Base-by-base conservation (phyloP, 2,888 invertebrate species). In the Drosophila greeni region DNA sequence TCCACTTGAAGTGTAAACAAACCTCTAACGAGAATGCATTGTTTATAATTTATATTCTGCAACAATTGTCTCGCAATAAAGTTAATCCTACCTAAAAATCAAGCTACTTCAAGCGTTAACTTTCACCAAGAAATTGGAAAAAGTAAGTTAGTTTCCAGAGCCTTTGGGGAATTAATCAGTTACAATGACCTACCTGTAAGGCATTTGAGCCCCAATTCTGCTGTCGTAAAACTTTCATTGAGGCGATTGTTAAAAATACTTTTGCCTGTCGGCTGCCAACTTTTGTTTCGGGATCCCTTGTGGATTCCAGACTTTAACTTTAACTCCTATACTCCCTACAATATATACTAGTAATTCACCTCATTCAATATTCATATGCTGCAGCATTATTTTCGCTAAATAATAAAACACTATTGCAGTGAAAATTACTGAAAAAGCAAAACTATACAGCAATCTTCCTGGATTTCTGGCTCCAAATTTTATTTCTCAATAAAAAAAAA, bases 331-430 rank as follows among this genome's bases (percentile, higher is more conserved):
- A 11, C 9, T 18, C 7, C 7, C 29, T 34, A 16, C 26, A 5
- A 16, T 9, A 9, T 12, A 7, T 2, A 40, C 14, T 16, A 18
- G 12, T 9, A 14, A 45, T 29, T 29, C 29, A 18, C 18, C 14
- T 18, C 24, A 54, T 65, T 36, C n/a, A 65, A 65, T 65, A 62
- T 62, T 62, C 33, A 62, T 62, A 20, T 34, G 26, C 26, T 52
- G 62, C 62, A 62, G 64, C 62, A 47, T 47, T 48, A 34, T 34
- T 66, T 36, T 55, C 5, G 33, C 26, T 23, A 45, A 55, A 66
- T 48, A 54, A 54, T 29, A 47, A 20, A 47, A 54, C 37, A 18
- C 39, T 33, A 31, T 40, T 9, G 23, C 34, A n/a, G 29, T 29
- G 23, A 36, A 52, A 45, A 47, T 47, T 31, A 31, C 20, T 31